phyloP scores from a whole-genome alignment of 2,797 vertebrate species.

The Anisognathus igniventris region DNA sequence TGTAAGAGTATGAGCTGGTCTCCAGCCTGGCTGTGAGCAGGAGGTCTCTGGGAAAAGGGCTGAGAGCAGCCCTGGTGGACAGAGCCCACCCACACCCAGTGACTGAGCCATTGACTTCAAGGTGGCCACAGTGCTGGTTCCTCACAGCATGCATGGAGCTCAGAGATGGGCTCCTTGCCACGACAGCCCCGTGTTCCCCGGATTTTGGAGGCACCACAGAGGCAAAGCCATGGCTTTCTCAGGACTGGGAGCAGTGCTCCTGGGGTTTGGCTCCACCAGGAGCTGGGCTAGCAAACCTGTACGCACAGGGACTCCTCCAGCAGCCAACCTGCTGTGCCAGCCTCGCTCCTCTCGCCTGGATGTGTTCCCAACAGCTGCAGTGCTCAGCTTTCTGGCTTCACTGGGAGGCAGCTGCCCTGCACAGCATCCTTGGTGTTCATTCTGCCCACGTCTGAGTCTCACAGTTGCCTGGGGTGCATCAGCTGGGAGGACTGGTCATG shows the following conservation, averaged over 20 bases:
- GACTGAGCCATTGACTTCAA: background rate
- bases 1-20: background rate
- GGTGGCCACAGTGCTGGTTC: background rate
- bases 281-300: background rate
- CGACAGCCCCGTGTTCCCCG: fast-evolving
- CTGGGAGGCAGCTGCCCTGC: background rate
- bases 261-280: background rate
- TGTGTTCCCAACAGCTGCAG: background rate
- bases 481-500: background rate
- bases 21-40: background rate
- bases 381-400: background rate
- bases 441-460: background rate
- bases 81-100: background rate
- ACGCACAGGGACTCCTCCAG: conserved; percentile 9
- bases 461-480: background rate
- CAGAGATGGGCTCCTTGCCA: background rate
- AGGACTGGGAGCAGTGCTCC: conserved; percentile 38
- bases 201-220: background rate
- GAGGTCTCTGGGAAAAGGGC: background rate
- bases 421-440: background rate
- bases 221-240: conserved; percentile 28
- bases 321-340: conserved; percentile 5
- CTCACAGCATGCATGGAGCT: background rate
- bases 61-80: fast-evolving
- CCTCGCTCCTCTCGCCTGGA: background rate